Base-by-base conservation (phyloP, 2,888 invertebrate species). In the Meta bourneti region DNA sequence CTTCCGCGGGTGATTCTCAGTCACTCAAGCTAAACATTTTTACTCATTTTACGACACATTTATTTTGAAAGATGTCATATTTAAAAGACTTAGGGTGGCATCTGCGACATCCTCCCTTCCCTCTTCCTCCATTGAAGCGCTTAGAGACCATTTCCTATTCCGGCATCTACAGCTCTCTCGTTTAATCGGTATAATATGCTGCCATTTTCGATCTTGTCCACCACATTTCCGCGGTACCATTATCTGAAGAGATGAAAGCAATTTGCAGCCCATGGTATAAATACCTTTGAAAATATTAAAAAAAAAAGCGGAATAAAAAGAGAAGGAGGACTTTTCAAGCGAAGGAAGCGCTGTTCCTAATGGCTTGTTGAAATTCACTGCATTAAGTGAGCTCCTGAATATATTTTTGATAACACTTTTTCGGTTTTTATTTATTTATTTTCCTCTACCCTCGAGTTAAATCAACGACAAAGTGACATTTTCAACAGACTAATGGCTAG, bases 281-380 rank as follows among this genome's bases (percentile, higher is more conserved):
- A 61, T 61, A 16, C 61, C 61, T 61, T 61, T 9, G 61, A 79
- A 61, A 61, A 61, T 61, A 20, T 61, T 20, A 61, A 79, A 61
- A 61, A 61, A 61, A 34, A 16, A n/a, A 16, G n/a, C 48, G 51
- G 7, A 49, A 49, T n/a, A 82, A 48, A 54, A 48, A 71, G 49
- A 8, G 13, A 11, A 8, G 48, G 69, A 1, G 20, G 13, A 19
- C n/a, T 77, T 61, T 79, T 54, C 34, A n/a, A 34, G 34, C 34
- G 34, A 4, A 34, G 34, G 34, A 49, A 13, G 71, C 16, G 70
- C 11, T 82, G 49, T 4, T 49, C 70, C 70, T 82, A 82, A 82
- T 82, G 81, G 81, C 81, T 82, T 71, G 81, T 82, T 82, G 81
- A 82, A 82, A 82, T 82, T 71, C 71, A 19, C 70, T 71, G 34